Evolutionary conservation across 2,797 vertebrate genomes (phyloP), one percentile per base, ranked within the genome.

Genomic region (Clarias platycephalus): DNA sequence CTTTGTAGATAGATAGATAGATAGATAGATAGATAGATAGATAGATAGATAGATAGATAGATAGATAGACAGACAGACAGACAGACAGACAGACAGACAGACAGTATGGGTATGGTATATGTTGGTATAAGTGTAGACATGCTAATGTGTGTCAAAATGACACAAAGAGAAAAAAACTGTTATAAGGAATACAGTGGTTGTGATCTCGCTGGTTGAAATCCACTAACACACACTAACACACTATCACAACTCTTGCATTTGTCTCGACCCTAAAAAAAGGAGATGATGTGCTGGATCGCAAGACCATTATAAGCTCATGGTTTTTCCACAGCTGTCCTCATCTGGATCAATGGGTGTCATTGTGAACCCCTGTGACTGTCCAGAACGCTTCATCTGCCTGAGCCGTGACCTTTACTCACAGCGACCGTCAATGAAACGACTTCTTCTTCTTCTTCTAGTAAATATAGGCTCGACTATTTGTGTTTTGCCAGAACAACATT

Each of bases 401-500:
- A 10, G 16, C 68, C 0, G 40, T 93, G 92, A 90, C 91, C 90
- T 85, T 89, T 57, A 84, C 66, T 77, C 62, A 34, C 66, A 68
- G 49, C 85, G 3, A 83, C 78, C 70, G 15, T 84, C 57, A 62
- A 85, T 82, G 85, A 86, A 88, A 60, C 44, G 82, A 72, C 83
- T 89, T 76, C 55, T 53, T 53, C 49, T 53, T 53, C 49, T 44
- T 44, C 40, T 88, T 88, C 83, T 82, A 89, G 86, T 78, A 84
- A 89, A 87, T 63, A 55, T 76, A 88, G 87, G 78, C 84, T 68
- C 13, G 87, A 90, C 91, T 91, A 93, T 92, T 91, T 92, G 85
- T 89, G 89, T 91, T 90, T 85, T 81, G 78, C 80, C 85, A 86
- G 92, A 92, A 89, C 86, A 88, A 89, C 91, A 91, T 88, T 89